These are phyloP conservation scores for Vimba vimba DNA, from an alignment of 2,113 vertebrate genomes.

Conservation along the genomic window DNA sequence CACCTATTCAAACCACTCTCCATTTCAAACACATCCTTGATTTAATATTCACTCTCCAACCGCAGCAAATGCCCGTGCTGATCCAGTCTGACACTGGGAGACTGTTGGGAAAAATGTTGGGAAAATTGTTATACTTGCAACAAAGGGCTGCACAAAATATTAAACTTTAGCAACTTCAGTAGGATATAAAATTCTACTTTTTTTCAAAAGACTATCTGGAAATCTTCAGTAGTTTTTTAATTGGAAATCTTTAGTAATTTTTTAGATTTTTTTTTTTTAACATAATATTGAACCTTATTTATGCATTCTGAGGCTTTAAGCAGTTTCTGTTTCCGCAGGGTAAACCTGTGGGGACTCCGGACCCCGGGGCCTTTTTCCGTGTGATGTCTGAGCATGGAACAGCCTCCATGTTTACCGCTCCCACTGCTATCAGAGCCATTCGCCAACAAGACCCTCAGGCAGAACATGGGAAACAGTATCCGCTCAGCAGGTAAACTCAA, in stretches of 20 bases:
- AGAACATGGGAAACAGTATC: constrained; percentile 79
- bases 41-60: constrained; percentile 53
- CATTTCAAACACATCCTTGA: constrained; percentile 49
- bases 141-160: background rate
- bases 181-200: background rate
- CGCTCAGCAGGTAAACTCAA: constrained; percentile 82
- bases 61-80: background rate
- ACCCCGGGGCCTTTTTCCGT: constrained; percentile 92
- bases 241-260: background rate
- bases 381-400: constrained; percentile 89
- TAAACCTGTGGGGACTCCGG: constrained; percentile 95
- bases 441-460: constrained; percentile 92
- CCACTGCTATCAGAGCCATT: constrained; percentile 95
- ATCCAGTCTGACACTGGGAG: constrained; percentile 4
- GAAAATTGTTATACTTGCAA: background rate
- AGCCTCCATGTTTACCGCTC: constrained; percentile 88
- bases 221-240: background rate
- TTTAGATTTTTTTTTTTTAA: background rate
- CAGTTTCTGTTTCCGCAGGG: constrained; percentile 76
- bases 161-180: background rate
- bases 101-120: background rate
- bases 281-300: background rate
- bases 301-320: background rate
- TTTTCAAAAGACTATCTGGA: background rate
- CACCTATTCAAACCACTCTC: constrained; percentile 47